Percentiles rank a stretch among this genome's conserved stretches.
Evolutionary conservation across 2,113 vertebrate species (phyloP).

Genomic region (Picathartes gymnocephalus): DNA sequence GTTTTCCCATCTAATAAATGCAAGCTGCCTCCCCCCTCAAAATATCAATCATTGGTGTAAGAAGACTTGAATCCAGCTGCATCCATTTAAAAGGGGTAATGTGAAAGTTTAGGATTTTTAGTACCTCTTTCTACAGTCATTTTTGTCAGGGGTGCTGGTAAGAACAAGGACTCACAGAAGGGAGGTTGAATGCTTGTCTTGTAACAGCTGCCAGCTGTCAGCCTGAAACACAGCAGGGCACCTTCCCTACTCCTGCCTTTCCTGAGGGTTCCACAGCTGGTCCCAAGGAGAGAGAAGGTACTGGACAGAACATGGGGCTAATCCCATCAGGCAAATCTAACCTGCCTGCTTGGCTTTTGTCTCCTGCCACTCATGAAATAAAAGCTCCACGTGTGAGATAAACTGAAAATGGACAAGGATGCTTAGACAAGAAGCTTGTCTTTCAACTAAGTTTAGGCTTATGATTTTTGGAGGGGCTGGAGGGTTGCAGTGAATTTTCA

Average conservation of each 20-base stretch:
- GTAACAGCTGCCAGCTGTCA: background rate
- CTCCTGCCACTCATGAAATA: background rate
- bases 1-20: background rate
- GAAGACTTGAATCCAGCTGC: background rate
- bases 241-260: background rate
- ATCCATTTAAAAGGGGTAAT: background rate
- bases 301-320: background rate
- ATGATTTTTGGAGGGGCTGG: accelerated
- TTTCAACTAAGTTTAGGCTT: background rate
- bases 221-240: background rate
- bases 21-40: background rate
- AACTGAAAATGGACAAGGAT: background rate
- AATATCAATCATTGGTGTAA: background rate
- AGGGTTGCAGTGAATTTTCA: background rate
- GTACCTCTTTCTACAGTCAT: background rate
- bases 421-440: background rate
- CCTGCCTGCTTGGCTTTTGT: background rate
- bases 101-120: background rate
- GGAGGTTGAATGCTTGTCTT: background rate
- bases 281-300: background rate
- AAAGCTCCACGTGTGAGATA: background rate
- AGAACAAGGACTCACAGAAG: background rate
- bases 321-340: background rate
- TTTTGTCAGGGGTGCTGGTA: background rate
- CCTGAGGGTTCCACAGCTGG: background rate